phyloP scores from a whole-genome alignment of 2,113 vertebrate species.

The Phrynocephalus versicolor region DNA sequence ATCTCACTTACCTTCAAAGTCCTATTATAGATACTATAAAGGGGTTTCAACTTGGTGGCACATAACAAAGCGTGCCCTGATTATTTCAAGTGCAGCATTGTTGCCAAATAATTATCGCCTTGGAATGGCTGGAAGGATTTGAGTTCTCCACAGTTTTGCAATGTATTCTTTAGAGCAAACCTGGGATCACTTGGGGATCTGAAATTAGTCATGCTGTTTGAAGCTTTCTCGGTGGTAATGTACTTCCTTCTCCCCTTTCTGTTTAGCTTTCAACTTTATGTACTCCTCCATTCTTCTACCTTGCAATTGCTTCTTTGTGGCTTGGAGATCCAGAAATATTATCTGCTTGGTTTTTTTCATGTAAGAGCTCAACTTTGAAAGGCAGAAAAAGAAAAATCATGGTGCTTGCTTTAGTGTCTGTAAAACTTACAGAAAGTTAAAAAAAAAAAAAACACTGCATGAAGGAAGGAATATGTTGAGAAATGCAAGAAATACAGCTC shows the following conservation, averaged over 20 bases:
- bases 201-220: slow-evolving; percentile 38
- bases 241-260: not conserved
- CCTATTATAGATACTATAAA: no score
- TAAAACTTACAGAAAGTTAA: not conserved
- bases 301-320: not conserved
- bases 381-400: not conserved
- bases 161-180: slow-evolving; percentile 39
- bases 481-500: no score
- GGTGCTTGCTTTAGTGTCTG: not conserved
- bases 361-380: not conserved
- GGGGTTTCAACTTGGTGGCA: no score
- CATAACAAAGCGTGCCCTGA: not conserved
- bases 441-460: not conserved
- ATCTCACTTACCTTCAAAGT: no score
- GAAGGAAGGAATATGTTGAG: not conserved
- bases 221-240: slow-evolving; percentile 22
- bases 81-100: slow-evolving; percentile 32
- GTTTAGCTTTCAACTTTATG: not conserved
- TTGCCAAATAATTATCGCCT: slow-evolving; percentile 21
- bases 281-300: not conserved
- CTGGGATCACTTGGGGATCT: slow-evolving; percentile 30
- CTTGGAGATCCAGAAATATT: not conserved
- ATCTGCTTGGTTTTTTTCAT: not conserved
- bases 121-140: not conserved
- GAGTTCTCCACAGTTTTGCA: slow-evolving; percentile 14